Base-by-base conservation (phyloP, 2,888 invertebrate genomes). In the Bombylius major region DNA sequence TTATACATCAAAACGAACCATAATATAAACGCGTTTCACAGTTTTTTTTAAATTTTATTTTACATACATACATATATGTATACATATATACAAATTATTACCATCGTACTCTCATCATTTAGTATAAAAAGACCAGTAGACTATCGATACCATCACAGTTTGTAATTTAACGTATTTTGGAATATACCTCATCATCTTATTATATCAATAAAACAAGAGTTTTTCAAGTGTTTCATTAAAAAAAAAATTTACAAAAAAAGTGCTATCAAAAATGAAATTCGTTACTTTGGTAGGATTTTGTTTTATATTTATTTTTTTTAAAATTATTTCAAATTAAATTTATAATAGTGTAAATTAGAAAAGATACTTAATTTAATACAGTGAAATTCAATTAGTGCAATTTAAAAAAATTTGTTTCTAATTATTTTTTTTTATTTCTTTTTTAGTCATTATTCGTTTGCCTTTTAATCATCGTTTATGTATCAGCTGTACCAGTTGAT, bases 401-500 rank as follows among this genome's bases (percentile, higher is more conserved):
- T 46, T 14, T 14, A 4, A 46, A 4, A 46, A 46, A 11, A 13
- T 46, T 46, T 46, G 4, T 46, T 4, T 46, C 12, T 46, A 14
- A 46, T 46, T 46, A 7, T 46, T 13, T 14, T 23, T n/a, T 47
- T 48, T 31, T 1, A 36, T 36, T 36, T 36, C 9, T 8, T 53
- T 51, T 48, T 51, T 61, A 73, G 72, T 65, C 67, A 33, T 59
- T 73, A 56, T 65, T 70, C 51, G 58, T 70, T 13, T 67, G 68
- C 60, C 60, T 72, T 44, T 51, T 72, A 53, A 64, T 68, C 54
- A 60, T 68, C 52, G 69, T 66, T 42, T 54, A 70, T 12, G 68
- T 69, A 5, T 61, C 65, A 7, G 71, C 73, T 9, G 66, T 67
- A 48, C 73, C 73, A 47, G 61, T 68, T 36, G 72, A 73, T 57